Conservation (phyloP, 2,888 invertebrate genomes). For the Octonoba sinensis region DNA sequence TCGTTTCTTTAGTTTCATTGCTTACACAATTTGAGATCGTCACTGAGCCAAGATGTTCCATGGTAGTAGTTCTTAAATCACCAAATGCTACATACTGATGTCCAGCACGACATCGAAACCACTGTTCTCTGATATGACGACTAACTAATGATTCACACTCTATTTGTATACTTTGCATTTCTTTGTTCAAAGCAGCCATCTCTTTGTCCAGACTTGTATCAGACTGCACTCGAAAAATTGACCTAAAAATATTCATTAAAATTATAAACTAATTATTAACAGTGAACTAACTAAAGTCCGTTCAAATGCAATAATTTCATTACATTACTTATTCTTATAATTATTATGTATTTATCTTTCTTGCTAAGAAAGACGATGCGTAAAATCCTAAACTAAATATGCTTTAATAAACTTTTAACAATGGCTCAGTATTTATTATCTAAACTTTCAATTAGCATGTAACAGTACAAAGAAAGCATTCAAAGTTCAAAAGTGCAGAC, state of each 20-base stretch:
- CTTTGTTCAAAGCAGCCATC: conserved; percentile 75
- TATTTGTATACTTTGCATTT: conserved; percentile 77
- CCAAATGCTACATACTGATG: conserved; percentile 55
- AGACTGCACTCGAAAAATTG: conserved; percentile 68
- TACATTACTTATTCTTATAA: too few relatives aligned
- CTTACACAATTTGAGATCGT: conserved; percentile 2
- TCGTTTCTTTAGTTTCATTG: conserved; percentile 19
- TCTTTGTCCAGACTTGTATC: conserved; percentile 72
- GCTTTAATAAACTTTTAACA: too few relatives aligned
- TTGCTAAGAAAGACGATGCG: too few relatives aligned
- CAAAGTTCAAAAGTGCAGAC: too few relatives aligned
- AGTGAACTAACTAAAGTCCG: not conserved
- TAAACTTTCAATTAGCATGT: too few relatives aligned
- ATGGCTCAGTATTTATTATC: too few relatives aligned
- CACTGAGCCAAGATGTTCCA: conserved; percentile 26
- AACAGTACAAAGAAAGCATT: too few relatives aligned
- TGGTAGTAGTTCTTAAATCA: conserved; percentile 32
- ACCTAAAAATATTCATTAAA: conserved; percentile 6
- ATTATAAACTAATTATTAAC: not conserved
- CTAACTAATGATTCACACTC: conserved; percentile 72
- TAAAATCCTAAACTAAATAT: too few relatives aligned
- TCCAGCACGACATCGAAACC: conserved; percentile 56
- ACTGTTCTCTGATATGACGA: conserved; percentile 63
- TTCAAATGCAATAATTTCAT: too few relatives aligned
- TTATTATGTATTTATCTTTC: too few relatives aligned